Base-by-base conservation (phyloP, 2,797 vertebrate species). In the Acridotheres tristis region DNA sequence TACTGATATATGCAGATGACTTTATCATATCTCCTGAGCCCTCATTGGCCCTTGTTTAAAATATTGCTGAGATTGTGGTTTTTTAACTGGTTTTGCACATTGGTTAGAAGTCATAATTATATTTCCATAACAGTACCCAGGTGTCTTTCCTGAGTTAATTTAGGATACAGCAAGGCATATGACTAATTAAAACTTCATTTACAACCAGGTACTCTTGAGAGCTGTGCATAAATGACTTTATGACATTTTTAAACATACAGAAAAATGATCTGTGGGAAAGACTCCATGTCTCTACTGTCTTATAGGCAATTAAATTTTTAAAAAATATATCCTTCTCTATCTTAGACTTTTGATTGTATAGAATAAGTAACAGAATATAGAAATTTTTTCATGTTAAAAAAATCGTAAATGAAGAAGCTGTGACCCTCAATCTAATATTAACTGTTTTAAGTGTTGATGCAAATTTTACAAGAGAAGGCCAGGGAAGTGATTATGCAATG, bases 111-210 rank as follows among this genome's bases (percentile, higher is more conserved):
- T 79, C 73, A 73, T 81, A 86, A 86, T 90, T 92, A 67, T 57
- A 36, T 76, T 88, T 77, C 48, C 42, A 58, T 90, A 94, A 93
- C 71, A 78, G 59, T 51, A 86, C 94, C 92, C 91, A 93, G 51
- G 74, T 87, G 79, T 61, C 80, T 81, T 94, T 69, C 59, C 83
- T 76, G 74, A 79, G 77, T 86, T 94, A 93, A 96, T 93, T 96
- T 88, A 71, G 59, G 85, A 86, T 96, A 89, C 76, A 96, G 73
- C 15, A 88, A 93, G 69, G 93, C 1, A 0, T 84, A 79, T 78
- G 89, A 89, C 92, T 93, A 95, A 96, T 97, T 96, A 96, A 97
- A 95, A 94, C 63, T 92, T 91, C 71, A 91, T 95, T 96, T 95
- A 94, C 79, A 96, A 62, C 9, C 13, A 85, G 42, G 80, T 91